Conservation (phyloP, 2,888 invertebrate genomes). For the Sialis lutaria region DNA sequence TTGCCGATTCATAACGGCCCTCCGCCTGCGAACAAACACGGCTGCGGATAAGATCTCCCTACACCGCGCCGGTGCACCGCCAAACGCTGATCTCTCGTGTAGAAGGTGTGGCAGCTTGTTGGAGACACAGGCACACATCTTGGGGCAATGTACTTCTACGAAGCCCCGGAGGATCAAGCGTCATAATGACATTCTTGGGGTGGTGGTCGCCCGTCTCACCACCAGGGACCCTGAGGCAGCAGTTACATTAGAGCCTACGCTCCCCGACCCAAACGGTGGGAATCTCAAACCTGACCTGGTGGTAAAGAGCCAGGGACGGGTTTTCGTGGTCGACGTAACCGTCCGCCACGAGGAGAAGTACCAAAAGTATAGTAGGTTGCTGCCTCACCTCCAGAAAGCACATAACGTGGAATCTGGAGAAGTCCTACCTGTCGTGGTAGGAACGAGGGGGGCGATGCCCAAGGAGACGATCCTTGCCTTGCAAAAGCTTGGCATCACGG, state of each 20-base stretch:
- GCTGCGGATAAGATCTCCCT: slow-evolving; percentile 13
- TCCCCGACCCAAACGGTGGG: slow-evolving; percentile 13
- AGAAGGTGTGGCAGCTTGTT: slow-evolving; percentile 12
- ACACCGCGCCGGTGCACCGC: slow-evolving; percentile 13
- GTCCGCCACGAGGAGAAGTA: slow-evolving; percentile 11
- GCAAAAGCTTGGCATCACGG: background rate
- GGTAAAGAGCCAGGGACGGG: slow-evolving; percentile 11
- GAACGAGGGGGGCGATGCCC: slow-evolving; percentile 16
- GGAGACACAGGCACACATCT: slow-evolving; percentile 18
- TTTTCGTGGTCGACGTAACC: slow-evolving; percentile 16
- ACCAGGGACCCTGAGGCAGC: slow-evolving; percentile 8
- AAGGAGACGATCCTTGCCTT: background rate
- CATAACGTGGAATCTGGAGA: too few relatives aligned
- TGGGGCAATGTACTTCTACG: slow-evolving; percentile 12
- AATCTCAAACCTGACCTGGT: too few relatives aligned
- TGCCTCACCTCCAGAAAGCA: slow-evolving; percentile 7
- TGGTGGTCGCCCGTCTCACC: slow-evolving; percentile 7
- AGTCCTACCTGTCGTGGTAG: slow-evolving; percentile 11
- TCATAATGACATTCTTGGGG: slow-evolving; percentile 12
- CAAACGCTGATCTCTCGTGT: slow-evolving; percentile 13
- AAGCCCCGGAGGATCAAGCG: slow-evolving; percentile 10
- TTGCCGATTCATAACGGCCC: slow-evolving; percentile 14
- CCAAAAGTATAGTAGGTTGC: slow-evolving; percentile 12
- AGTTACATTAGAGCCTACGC: slow-evolving; percentile 6
- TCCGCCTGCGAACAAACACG: slow-evolving; percentile 16